phyloP scores from a whole-genome alignment of 2,888 invertebrate species.

The Drosophila dives region DNA sequence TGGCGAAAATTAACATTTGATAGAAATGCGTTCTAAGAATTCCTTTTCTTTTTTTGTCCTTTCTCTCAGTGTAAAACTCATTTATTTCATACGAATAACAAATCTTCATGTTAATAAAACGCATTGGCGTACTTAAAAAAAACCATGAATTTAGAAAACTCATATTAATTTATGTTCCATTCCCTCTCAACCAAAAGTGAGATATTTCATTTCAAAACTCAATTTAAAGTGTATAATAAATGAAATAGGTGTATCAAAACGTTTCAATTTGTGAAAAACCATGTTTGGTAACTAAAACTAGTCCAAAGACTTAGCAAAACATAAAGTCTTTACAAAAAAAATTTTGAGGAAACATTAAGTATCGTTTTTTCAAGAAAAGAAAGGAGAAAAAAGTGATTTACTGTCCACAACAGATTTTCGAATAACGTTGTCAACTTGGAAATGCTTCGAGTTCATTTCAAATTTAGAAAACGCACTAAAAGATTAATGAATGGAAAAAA shows the following conservation, averaged over 20 bases:
- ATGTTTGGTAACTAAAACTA: slow-evolving; percentile 20
- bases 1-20: slow-evolving; percentile 30
- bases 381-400: not conserved
- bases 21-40: not conserved
- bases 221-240: not conserved
- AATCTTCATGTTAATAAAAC: not conserved
- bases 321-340: too few relatives aligned
- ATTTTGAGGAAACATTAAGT: too few relatives aligned
- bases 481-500: not conserved
- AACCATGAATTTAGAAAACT: not conserved
- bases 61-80: not conserved
- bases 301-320: slow-evolving; percentile 27
- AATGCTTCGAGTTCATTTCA: slow-evolving; percentile 12
- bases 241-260: not conserved
- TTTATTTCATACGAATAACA: not conserved
- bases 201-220: not conserved
- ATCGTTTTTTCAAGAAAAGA: not conserved
- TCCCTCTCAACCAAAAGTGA: not conserved
- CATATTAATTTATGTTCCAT: not conserved
- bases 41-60: not conserved
- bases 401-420: slow-evolving; percentile 1
- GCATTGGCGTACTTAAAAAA: not conserved
- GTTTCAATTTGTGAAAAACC: not conserved
- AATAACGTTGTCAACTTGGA: not conserved
- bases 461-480: slow-evolving; percentile 2